A percentile compares a stretch with the other conserved stretches of the same genome.
These are phyloP conservation scores for Drosophila ohnishii DNA, from an alignment of 1,140 invertebrate genomes.

Conservation along the genomic window DNA sequence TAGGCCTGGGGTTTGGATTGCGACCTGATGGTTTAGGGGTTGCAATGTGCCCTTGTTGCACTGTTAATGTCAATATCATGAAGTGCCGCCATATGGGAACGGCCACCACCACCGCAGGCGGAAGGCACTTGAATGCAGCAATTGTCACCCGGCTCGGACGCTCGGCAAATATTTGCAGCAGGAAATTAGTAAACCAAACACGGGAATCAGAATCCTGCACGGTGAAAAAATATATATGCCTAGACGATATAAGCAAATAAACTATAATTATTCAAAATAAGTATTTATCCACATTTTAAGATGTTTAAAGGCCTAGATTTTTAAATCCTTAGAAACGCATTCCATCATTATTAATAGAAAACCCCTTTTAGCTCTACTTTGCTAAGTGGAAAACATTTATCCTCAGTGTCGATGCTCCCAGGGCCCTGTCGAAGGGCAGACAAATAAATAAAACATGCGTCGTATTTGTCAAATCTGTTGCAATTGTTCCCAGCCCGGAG, in stretches of 20 bases:
- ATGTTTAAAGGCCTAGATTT: background rate
- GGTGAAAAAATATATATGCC: background rate
- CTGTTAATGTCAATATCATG: conserved; percentile 77
- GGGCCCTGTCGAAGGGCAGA: conserved; percentile 28
- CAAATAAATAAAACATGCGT: conserved; percentile 64
- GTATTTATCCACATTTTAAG: background rate
- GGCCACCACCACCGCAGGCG: conserved; percentile 12
- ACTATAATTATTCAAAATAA: background rate
- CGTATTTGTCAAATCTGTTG: conserved; percentile 74
- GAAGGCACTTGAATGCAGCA: conserved; percentile 57
- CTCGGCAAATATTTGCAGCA: conserved; percentile 67
- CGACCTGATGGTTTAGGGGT: conserved; percentile 50
- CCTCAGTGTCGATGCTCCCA: conserved; percentile 1
- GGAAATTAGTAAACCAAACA: conserved; percentile 77
- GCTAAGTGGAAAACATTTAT: background rate
- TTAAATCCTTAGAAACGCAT: background rate
- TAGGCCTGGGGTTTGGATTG: background rate
- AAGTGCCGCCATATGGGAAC: conserved; percentile 65
- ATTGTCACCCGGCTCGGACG: conserved; percentile 70
- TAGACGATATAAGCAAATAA: background rate
- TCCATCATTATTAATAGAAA: background rate
- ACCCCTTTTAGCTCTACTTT: background rate
- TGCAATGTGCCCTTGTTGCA: conserved; percentile 39
- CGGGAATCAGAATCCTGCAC: conserved; percentile 11
- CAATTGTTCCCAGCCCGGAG: conserved; percentile 46